Percentiles rank a stretch among this genome's conserved stretches.
phyloP scores from a whole-genome alignment of 2,797 vertebrate genomes.

The Thamnophis elegans region DNA sequence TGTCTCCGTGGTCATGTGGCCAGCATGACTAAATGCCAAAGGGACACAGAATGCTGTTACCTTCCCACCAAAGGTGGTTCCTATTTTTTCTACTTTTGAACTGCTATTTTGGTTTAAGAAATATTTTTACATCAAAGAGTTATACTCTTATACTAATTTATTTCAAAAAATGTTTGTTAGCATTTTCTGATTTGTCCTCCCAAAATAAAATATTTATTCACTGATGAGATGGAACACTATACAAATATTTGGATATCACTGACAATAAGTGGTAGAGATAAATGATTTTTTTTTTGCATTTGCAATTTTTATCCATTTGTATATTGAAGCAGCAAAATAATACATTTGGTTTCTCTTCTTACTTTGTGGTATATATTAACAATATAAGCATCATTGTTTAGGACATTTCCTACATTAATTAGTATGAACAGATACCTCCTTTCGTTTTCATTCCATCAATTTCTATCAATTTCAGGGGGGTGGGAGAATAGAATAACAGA shows the following conservation, averaged over 20 bases:
- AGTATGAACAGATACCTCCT: slow-evolving; percentile 16
- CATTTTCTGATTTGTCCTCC: slow-evolving; percentile 27
- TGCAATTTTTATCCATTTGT: slow-evolving; percentile 12
- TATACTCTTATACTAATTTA: neutral
- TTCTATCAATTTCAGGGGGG: slow-evolving; percentile 3
- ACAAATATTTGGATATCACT: slow-evolving; percentile 19
- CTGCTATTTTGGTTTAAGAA: neutral
- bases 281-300: slow-evolving; percentile 31
- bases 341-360: slow-evolving; percentile 45
- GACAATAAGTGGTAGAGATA: slow-evolving; percentile 19
- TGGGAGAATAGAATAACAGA: slow-evolving; percentile 26
- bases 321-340: neutral
- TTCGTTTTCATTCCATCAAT: neutral
- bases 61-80: too few species aligned
- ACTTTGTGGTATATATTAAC: slow-evolving; percentile 38
- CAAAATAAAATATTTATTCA: neutral
- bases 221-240: neutral
- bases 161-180: slow-evolving; percentile 1
- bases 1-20: too few species aligned
- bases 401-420: slow-evolving; percentile 50
- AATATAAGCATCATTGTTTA: neutral
- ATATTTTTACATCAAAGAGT: neutral
- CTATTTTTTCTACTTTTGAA: too few species aligned
- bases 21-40: too few species aligned
- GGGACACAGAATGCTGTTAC: too few species aligned